Conservation (phyloP, 1,140 invertebrate species). For the Aphidius ervi region DNA sequence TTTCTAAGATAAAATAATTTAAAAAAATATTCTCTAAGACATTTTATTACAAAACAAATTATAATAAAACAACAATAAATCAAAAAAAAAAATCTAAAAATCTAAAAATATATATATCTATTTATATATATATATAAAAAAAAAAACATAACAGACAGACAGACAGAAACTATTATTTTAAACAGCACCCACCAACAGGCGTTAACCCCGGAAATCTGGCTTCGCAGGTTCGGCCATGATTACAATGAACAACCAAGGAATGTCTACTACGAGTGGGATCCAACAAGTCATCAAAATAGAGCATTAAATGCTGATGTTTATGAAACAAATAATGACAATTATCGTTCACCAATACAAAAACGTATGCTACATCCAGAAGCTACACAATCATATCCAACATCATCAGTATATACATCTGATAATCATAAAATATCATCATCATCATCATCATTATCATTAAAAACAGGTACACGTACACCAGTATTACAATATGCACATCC, state of each 20-base stretch:
- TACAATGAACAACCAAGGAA: constrained; percentile 32
- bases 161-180: constrained; percentile 22
- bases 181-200: constrained; percentile 22
- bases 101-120: constrained; percentile 8
- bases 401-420: constrained; percentile 58
- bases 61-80: constrained; percentile 19
- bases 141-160: constrained; percentile 21
- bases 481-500: constrained; percentile 75
- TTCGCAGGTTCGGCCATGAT: constrained; percentile 38
- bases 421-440: constrained; percentile 43
- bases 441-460: constrained; percentile 49
- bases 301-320: constrained; percentile 40
- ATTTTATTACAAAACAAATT: constrained; percentile 3
- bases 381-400: constrained; percentile 61
- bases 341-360: constrained; percentile 58
- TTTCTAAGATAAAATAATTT: no score
- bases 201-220: constrained; percentile 20
- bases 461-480: constrained; percentile 66
- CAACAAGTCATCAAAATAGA: constrained; percentile 38
- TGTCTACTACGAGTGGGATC: constrained; percentile 44
- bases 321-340: constrained; percentile 37
- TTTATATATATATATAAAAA: no score
- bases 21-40: no score
- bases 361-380: constrained; percentile 65
- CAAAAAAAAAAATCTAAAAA: constrained; percentile 13